These are phyloP conservation scores for Dryadula phaetusa DNA, from an alignment of 2,888 invertebrate species.

Conservation along the genomic window DNA sequence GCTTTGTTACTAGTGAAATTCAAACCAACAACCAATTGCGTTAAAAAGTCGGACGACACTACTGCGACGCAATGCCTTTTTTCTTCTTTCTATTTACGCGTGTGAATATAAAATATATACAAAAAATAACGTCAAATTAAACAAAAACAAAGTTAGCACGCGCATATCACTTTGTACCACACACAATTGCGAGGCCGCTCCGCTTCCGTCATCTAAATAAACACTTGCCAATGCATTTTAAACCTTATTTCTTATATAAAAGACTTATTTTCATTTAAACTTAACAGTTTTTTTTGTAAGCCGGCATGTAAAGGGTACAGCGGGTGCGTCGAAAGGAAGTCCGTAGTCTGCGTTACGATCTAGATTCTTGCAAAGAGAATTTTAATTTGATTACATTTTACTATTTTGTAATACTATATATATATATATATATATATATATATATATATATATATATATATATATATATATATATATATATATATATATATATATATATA, in stretches of 20 bases:
- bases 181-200: constrained; percentile 61
- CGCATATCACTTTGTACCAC: constrained; percentile 52
- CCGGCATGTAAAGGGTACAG: constrained; percentile 69
- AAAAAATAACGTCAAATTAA: not conserved
- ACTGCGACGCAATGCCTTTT: too few relatives aligned
- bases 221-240: constrained; percentile 42
- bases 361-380: constrained; percentile 50
- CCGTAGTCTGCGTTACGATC: constrained; percentile 54
- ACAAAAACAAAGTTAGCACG: not conserved
- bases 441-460: too few relatives aligned
- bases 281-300: constrained; percentile 55
- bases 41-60: too few relatives aligned
- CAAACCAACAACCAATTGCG: too few relatives aligned
- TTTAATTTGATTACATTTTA: constrained; percentile 38
- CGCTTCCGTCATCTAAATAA: constrained; percentile 63
- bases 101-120: not conserved
- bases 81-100: too few relatives aligned
- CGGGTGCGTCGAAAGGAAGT: constrained; percentile 66
- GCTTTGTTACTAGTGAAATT: too few relatives aligned
- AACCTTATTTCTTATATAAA: constrained; percentile 47
- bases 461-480: too few relatives aligned
- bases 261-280: constrained; percentile 44
- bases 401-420: too few relatives aligned
- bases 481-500: too few relatives aligned
- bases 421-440: too few relatives aligned